A percentile compares a stretch with the other conserved stretches of the same genome.
Conservation (phyloP, 2,797 vertebrate species). For the Megalops cyprinoides region DNA sequence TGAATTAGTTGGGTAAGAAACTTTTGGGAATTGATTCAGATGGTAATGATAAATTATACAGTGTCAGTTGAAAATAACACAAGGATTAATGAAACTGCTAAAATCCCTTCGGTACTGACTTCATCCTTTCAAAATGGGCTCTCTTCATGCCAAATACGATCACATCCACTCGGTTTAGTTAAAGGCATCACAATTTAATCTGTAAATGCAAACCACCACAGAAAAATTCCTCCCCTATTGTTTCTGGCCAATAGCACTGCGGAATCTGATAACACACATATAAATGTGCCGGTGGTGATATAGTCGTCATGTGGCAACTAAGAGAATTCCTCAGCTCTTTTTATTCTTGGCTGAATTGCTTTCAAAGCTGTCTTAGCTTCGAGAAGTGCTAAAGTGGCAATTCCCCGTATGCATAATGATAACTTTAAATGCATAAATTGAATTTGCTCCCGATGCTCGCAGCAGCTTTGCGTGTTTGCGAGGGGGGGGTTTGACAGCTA, state of each 20-base stretch:
- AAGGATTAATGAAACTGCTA: conserved; percentile 17
- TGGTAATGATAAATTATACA: conserved; percentile 10
- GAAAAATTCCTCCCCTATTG: conserved; percentile 42
- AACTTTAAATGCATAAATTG: conserved; percentile 55
- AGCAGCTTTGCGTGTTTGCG: conserved; percentile 33
- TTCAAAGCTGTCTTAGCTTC: conserved; percentile 53
- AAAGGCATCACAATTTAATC: conserved; percentile 44
- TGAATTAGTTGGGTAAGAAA: not conserved
- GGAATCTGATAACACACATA: conserved; percentile 45
- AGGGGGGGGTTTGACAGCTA: conserved; percentile 45
- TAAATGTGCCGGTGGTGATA: conserved; percentile 46
- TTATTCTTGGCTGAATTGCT: conserved; percentile 45
- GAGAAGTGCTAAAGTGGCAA: conserved; percentile 41
- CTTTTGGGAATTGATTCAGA: not conserved
- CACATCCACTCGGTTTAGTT: conserved; percentile 37
- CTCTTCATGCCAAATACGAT: not conserved
- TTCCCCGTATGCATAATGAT: conserved; percentile 61
- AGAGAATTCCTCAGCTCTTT: conserved; percentile 41
- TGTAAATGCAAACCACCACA: conserved; percentile 42
- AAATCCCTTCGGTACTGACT: conserved; percentile 12
- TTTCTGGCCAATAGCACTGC: conserved; percentile 34
- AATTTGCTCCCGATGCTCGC: conserved; percentile 58
- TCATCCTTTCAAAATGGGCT: not conserved
- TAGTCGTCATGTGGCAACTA: conserved; percentile 55
- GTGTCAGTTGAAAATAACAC: conserved; percentile 8